Percentiles rank a stretch among this genome's conserved stretches.
Evolutionary conservation across 2,113 vertebrate genomes (phyloP).

Genomic region (Daubentonia madagascariensis): DNA sequence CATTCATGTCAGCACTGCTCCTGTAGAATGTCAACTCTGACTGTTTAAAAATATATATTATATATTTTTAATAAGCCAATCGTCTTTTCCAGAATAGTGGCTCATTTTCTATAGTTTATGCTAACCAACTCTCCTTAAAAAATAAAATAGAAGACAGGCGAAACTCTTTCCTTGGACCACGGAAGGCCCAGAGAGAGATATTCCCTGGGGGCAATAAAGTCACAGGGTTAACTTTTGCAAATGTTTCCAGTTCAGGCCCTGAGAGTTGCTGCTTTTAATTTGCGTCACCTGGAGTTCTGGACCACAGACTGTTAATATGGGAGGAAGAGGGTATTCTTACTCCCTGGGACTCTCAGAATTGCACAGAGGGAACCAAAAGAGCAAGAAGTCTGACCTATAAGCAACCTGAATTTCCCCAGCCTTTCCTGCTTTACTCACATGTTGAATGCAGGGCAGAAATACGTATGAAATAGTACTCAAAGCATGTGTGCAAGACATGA

Average conservation of each 20-base stretch:
- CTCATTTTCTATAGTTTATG: constrained; percentile 64
- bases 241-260: background rate
- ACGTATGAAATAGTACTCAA: accelerated
- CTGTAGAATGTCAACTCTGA: constrained; percentile 12
- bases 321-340: background rate
- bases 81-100: constrained; percentile 29
- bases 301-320: background rate
- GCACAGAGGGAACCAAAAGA: background rate
- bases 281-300: background rate
- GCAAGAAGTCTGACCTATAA: background rate
- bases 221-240: constrained; percentile 36
- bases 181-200: background rate
- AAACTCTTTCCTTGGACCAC: constrained; percentile 7
- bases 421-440: background rate
- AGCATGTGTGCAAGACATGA: accelerated
- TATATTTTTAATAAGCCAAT: constrained; percentile 73
- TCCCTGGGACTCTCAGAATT: background rate
- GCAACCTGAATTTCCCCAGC: background rate
- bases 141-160: constrained; percentile 51
- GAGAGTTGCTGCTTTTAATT: constrained; percentile 46
- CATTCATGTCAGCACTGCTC: background rate
- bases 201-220: constrained; percentile 40
- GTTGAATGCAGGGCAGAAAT: background rate
- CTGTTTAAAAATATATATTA: constrained; percentile 69
- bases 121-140: constrained; percentile 10